Conservation (phyloP, 2,113 vertebrate genomes). For the Climacteris rufus region DNA sequence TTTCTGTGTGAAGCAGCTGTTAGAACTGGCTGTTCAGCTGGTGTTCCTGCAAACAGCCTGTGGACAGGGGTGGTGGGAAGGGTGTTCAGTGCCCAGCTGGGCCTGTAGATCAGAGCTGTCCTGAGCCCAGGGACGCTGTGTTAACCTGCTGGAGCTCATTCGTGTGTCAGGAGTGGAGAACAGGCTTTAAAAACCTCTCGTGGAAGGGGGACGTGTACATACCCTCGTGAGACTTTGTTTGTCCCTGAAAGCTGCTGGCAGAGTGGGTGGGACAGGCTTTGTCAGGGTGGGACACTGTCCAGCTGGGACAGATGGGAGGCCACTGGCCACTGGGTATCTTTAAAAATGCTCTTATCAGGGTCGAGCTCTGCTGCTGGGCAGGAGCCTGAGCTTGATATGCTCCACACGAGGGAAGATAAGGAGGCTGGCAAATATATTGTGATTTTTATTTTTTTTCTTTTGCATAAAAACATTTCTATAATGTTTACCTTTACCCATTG, state of each 20-base stretch:
- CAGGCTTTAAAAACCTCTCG: neutral
- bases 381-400: neutral
- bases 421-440: neutral
- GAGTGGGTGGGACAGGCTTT: constrained; percentile 16
- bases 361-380: neutral
- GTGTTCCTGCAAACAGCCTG: neutral
- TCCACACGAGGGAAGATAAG: neutral
- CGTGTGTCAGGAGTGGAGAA: neutral
- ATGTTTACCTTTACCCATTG: neutral
- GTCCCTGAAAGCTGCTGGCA: neutral
- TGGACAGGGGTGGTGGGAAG: neutral
- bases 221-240: neutral
- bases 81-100: neutral
- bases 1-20: neutral
- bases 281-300: constrained; percentile 21
- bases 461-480: neutral
- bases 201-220: no score
- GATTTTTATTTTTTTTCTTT: neutral
- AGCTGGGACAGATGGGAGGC: constrained; percentile 36
- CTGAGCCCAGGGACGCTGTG: neutral
- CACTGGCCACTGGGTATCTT: neutral
- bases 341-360: constrained; percentile 24
- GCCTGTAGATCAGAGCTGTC: neutral
- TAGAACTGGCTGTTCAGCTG: neutral
- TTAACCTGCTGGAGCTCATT: neutral